phyloP scores from a whole-genome alignment of 2,888 invertebrate species.

The Drosophila mayaguana region DNA sequence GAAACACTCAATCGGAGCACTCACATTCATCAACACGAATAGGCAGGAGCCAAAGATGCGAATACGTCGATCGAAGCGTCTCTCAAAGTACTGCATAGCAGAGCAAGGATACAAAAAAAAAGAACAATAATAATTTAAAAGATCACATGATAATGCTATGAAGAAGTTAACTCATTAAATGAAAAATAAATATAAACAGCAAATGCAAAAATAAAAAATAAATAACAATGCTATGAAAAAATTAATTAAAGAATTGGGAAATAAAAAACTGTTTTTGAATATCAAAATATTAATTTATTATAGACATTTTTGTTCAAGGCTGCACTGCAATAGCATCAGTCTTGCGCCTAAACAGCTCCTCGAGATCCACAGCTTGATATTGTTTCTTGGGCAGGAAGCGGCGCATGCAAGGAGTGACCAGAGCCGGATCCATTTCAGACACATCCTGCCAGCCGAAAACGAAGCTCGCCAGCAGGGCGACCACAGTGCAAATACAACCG shows the following conservation, averaged over 20 bases:
- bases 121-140: too few relatives aligned
- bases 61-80: slow-evolving; percentile 89
- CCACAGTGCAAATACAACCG: slow-evolving; percentile 87
- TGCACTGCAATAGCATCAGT: neutral
- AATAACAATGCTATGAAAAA: too few relatives aligned
- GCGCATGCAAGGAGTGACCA: slow-evolving; percentile 89
- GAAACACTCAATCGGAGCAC: slow-evolving; percentile 67
- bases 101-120: neutral
- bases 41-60: slow-evolving; percentile 89
- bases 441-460: slow-evolving; percentile 86
- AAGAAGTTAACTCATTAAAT: neutral
- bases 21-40: slow-evolving; percentile 89
- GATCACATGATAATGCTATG: neutral
- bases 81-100: slow-evolving; percentile 88
- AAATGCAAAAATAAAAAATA: too few relatives aligned
- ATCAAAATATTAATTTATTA: slow-evolving; percentile 15
- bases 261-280: slow-evolving; percentile 14
- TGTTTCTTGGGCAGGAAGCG: slow-evolving; percentile 83
- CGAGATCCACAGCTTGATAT: slow-evolving; percentile 56
- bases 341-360: slow-evolving; percentile 62
- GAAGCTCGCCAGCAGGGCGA: slow-evolving; percentile 87
- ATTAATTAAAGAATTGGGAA: slow-evolving; percentile 3
- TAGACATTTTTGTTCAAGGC: neutral
- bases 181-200: neutral
- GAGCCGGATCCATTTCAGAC: slow-evolving; percentile 86